Evolutionary conservation across 1,140 invertebrate species (phyloP).

Genomic region (Ceratina australensis): DNA sequence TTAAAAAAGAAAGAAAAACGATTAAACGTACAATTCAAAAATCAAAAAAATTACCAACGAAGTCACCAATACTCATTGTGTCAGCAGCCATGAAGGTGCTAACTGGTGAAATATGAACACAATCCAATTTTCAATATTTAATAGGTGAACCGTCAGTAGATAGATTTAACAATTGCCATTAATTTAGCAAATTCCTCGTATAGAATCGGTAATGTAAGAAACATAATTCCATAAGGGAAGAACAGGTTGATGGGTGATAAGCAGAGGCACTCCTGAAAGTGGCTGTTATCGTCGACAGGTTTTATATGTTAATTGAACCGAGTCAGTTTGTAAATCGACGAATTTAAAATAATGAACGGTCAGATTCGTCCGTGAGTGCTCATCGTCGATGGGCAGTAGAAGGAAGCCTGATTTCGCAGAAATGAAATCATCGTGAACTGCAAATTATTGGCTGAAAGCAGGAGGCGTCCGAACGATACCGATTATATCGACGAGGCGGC

Average conservation of each 20-base stretch:
- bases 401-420: neutral
- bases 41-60: no score
- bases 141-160: no score
- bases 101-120: no score
- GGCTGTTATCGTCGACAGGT: neutral
- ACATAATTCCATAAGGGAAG: neutral
- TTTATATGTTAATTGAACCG: neutral
- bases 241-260: neutral
- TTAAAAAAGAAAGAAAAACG: no score
- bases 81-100: no score
- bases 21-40: no score
- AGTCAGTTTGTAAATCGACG: neutral
- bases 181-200: neutral
- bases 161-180: no score
- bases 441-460: constrained; percentile 10
- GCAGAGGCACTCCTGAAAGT: neutral
- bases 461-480: neutral
- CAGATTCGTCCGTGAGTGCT: neutral
- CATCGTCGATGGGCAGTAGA: neutral
- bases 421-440: constrained; percentile 24
- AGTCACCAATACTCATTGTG: no score
- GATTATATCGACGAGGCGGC: constrained; percentile 28
- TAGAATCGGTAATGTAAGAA: neutral
- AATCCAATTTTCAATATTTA: no score
- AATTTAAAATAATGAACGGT: neutral